These are phyloP conservation scores for Heterotilapia buettikoferi DNA, from an alignment of 2,113 vertebrate genomes.

Conservation along the genomic window DNA sequence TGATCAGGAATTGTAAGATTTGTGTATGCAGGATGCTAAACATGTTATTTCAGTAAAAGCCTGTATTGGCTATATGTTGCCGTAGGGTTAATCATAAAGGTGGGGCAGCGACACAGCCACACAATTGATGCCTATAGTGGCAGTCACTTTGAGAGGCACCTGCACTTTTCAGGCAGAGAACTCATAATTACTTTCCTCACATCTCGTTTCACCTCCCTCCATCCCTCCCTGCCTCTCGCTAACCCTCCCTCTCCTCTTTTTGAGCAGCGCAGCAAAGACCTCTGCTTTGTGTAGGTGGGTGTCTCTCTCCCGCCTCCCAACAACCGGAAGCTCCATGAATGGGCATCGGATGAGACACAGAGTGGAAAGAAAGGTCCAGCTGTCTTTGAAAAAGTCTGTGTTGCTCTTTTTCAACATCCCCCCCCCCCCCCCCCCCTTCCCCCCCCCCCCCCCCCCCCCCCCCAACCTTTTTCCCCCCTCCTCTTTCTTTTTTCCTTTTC, in stretches of 20 bases:
- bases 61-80: neutral
- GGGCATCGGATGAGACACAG: constrained; percentile 39
- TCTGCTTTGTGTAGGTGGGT: constrained; percentile 44
- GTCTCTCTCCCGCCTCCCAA: constrained; percentile 19
- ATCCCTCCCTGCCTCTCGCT: neutral
- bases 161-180: constrained; percentile 54
- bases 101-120: neutral
- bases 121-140: neutral
- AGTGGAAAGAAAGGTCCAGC: constrained; percentile 51
- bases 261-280: constrained; percentile 50
- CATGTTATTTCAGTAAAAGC: neutral
- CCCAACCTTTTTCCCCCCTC: too few relatives aligned
- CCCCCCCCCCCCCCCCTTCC: accelerated
- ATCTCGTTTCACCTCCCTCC: constrained; percentile 30
- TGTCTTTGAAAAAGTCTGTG: constrained; percentile 35
- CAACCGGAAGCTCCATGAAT: constrained; percentile 69
- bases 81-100: neutral
- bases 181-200: constrained; percentile 47
- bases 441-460: neutral
- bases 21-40: neutral
- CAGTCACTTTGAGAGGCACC: constrained; percentile 36
- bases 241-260: constrained; percentile 1
- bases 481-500: too few relatives aligned
- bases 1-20: neutral
- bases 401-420: neutral